Evolutionary conservation across 2,113 vertebrate genomes (phyloP).

Genomic region (Nipponia nippon): DNA sequence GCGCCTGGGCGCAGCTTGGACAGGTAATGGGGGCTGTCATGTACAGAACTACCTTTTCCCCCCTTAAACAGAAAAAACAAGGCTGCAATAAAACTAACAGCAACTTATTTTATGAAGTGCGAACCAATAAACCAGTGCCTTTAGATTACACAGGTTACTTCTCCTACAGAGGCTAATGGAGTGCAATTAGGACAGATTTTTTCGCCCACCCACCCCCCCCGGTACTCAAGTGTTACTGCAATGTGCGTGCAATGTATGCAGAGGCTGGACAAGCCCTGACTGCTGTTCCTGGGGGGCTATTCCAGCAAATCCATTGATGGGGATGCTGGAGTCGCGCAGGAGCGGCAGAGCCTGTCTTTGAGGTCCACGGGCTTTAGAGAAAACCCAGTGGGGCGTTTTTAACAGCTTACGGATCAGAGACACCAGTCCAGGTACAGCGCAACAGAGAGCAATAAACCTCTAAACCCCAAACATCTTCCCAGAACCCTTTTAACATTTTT

Average conservation of each 20-base stretch:
- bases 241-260: fast-evolving
- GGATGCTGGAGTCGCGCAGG: neutral
- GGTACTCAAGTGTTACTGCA: neutral
- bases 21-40: constrained; percentile 1
- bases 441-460: neutral
- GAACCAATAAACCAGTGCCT: constrained; percentile 61
- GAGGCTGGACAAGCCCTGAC: neutral
- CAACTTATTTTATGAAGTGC: constrained; percentile 59
- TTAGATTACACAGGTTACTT: neutral
- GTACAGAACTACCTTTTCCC: neutral
- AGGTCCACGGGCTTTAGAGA: neutral
- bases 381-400: fast-evolving
- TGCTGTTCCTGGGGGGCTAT: fast-evolving
- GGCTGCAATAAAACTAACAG: constrained; percentile 54
- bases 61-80: neutral
- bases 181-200: neutral
- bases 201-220: neutral
- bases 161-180: neutral
- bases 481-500: neutral
- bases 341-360: neutral
- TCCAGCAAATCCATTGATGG: fast-evolving
- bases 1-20: neutral
- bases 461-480: neutral
- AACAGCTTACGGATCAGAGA: neutral
- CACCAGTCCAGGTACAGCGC: neutral